Percentiles rank a stretch among this genome's conserved stretches.
Conservation (phyloP, 2,797 vertebrate genomes). For the Heliangelus exortis region DNA sequence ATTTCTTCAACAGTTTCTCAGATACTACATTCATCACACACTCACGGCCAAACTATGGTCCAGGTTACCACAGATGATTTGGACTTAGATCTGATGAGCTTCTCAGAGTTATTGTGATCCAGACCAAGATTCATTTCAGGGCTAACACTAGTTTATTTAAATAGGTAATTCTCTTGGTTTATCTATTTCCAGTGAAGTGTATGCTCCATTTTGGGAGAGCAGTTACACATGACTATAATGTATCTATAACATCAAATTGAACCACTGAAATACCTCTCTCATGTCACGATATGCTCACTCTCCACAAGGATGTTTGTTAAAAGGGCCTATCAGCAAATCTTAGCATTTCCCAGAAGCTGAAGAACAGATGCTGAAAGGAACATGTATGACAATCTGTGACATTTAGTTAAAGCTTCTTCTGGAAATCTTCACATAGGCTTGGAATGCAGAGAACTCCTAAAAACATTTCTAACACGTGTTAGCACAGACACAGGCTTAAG, state of each 20-base stretch:
- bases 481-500: not conserved
- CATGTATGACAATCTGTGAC: not conserved
- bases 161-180: not conserved
- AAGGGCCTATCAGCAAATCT: not conserved
- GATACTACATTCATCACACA: not conserved
- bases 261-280: not conserved
- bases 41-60: not conserved
- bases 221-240: not conserved
- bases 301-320: not conserved
- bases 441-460: not conserved
- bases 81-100: not conserved
- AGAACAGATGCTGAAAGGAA: not conserved
- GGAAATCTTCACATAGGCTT: not conserved
- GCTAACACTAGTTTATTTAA: not conserved
- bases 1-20: not conserved
- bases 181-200: not conserved
- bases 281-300: not conserved
- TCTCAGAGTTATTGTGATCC: not conserved
- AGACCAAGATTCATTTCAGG: not conserved
- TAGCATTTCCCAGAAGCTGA: not conserved
- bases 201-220: not conserved
- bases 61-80: not conserved
- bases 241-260: not conserved
- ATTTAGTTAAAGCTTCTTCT: not conserved
- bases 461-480: not conserved